phyloP scores from a whole-genome alignment of 2,113 vertebrate genomes.

The Antechinus flavipes region DNA sequence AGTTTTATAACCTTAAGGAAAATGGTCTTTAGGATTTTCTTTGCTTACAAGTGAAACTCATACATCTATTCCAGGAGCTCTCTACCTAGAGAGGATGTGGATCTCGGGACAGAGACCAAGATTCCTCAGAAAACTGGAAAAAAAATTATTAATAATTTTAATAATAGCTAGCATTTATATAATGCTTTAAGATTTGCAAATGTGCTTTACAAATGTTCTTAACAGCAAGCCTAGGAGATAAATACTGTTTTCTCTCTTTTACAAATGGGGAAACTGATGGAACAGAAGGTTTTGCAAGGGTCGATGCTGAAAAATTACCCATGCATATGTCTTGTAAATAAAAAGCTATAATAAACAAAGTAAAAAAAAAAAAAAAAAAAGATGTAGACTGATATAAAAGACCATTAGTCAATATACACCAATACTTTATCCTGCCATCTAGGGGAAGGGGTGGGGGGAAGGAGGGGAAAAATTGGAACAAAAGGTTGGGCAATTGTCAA shows the following conservation, averaged over 20 bases:
- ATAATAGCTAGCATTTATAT: not conserved
- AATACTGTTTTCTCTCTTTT: not conserved
- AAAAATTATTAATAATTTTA: not conserved
- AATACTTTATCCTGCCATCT: no score
- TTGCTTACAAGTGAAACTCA: not conserved
- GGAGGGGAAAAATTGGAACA: no score
- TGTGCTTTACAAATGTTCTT: not conserved
- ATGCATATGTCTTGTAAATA: no score
- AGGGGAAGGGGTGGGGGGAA: no score
- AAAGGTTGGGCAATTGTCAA: no score
- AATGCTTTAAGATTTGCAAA: not conserved
- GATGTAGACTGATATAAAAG: no score
- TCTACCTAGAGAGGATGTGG: not conserved
- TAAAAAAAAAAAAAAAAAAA: no score
- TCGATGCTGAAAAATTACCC: no score
- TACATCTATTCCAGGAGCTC: not conserved
- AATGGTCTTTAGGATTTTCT: not conserved
- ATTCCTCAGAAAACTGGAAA: not conserved
- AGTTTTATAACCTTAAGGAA: not conserved
- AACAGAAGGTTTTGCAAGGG: no score
- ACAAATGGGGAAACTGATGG: not conserved
- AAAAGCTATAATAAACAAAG: no score
- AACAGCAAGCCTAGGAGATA: not conserved
- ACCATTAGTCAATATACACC: no score
- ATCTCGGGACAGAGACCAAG: not conserved